Evolutionary conservation across 2,113 vertebrate genomes (phyloP).

Genomic region (Trochalopteron elliotii): DNA sequence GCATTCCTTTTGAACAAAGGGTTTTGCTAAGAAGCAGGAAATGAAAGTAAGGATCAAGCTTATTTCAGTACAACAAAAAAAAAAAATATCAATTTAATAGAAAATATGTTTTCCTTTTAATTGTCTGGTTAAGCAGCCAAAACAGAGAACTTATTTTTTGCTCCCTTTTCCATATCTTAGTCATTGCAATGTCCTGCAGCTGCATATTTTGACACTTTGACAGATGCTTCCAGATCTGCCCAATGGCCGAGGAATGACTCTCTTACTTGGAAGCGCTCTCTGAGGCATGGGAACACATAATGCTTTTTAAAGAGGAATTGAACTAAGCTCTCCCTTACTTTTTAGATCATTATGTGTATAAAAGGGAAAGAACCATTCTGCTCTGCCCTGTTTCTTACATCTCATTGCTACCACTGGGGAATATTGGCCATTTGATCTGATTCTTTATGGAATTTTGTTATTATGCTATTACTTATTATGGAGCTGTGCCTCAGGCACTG

Average conservation of each 20-base stretch:
- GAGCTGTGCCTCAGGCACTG: not conserved
- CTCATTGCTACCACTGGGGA: not conserved
- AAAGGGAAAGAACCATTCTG: not conserved
- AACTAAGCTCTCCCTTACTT: not conserved
- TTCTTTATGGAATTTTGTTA: not conserved
- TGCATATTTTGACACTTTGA: slow-evolving; percentile 38
- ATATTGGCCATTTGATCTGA: not conserved
- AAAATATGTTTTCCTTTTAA: not conserved
- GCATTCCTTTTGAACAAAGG: not conserved
- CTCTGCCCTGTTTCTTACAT: not conserved
- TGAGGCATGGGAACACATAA: not conserved
- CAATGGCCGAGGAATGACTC: not conserved
- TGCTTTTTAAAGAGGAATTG: not conserved
- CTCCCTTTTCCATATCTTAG: slow-evolving; percentile 1
- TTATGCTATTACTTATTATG: not conserved
- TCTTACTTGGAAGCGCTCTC: not conserved
- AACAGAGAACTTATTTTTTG: not conserved
- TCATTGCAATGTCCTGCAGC: not conserved
- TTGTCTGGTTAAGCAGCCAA: not conserved
- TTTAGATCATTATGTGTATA: not conserved
- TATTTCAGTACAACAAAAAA: not conserved
- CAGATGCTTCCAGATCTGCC: not conserved
- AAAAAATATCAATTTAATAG: not conserved
- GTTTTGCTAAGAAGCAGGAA: not conserved
- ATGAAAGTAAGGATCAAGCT: not conserved